Evolutionary conservation across 2,797 vertebrate species (phyloP), one percentile per base, ranked within the genome.

Genomic region (Furcifer pardalis): DNA sequence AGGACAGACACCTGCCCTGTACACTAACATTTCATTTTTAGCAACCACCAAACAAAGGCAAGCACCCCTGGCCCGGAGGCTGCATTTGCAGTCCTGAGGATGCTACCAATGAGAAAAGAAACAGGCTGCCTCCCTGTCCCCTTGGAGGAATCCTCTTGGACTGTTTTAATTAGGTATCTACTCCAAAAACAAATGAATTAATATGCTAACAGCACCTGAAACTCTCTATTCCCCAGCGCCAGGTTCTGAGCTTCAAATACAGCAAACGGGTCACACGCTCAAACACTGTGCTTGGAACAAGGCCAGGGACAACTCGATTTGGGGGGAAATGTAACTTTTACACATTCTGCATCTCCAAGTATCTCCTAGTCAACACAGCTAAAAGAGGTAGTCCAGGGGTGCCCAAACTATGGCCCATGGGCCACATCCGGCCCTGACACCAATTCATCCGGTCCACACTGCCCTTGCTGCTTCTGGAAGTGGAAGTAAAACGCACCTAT

Each of bases 131-230:
- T 90, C 76, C 32, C 1, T 23, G 79, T 81, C 77, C 85, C 84
- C 27, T 42, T 5, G 63, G 2, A 82, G 88, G 84, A 87, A 87
- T 91, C 90, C 89, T 90, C 89, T 87, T 69, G 68, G 87, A 86
- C 84, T 91, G 86, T 86, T 89, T 95, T 95, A 95, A 94, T 96
- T 94, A 95, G 94, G 91, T 90, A 91, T 92, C 92, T 83, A 71
- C 74, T 15, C 42, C 79, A 88, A 77, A 94, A 95, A 94, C 91
- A 89, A 95, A 94, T 94, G 78, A 95, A 95, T 94, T 84, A 95
- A 95, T 94, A 93, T 90, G 90, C 90, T 93, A 91, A 89, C 89
- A 81, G 83, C 92, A 94, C 91, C 90, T 91, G 91, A 86, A 91
- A 87, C 90, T 85, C 88, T 79, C 89, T 91, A 90, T 87, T 87